These are phyloP conservation scores for Euphydryas editha DNA, from an alignment of 2,888 invertebrate genomes.

Conservation along the genomic window DNA sequence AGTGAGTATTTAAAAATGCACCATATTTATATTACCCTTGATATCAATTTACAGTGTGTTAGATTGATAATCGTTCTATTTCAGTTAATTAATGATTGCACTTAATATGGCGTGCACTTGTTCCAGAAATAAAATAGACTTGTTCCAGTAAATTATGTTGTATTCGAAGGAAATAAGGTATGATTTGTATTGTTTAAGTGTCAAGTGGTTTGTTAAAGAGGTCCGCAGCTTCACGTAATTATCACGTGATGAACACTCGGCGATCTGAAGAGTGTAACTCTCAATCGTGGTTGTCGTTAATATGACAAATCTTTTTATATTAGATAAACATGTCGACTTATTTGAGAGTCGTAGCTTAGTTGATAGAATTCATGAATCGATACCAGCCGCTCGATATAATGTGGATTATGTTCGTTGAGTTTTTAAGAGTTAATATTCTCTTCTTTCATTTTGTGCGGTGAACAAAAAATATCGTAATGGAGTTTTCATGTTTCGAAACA, in stretches of 20 bases:
- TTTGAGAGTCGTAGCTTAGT: no score
- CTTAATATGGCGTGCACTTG: conserved; percentile 49
- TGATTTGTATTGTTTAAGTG: conserved; percentile 23
- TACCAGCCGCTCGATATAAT: no score
- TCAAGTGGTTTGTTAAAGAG: conserved; percentile 43
- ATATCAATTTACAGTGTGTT: conserved; percentile 26
- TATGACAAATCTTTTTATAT: no score
- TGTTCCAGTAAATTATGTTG: conserved; percentile 14
- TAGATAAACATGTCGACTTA: no score
- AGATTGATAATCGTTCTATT: conserved; percentile 42
- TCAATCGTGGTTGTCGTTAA: no score
- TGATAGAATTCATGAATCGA: no score
- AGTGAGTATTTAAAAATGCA: conserved; percentile 9
- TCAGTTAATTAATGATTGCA: conserved; percentile 49
- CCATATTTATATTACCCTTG: conserved; percentile 15
- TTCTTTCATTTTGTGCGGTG: no score
- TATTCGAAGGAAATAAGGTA: neutral
- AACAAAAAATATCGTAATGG: no score
- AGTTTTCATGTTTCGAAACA: no score
- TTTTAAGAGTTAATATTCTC: no score
- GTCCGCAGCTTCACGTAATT: conserved; percentile 36
- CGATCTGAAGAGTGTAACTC: neutral
- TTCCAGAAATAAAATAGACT: conserved; percentile 42
- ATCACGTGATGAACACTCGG: conserved; percentile 37
- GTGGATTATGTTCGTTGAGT: no score